These are phyloP conservation scores for Suillia variegata DNA, from an alignment of 2,888 invertebrate genomes.

Conservation along the genomic window DNA sequence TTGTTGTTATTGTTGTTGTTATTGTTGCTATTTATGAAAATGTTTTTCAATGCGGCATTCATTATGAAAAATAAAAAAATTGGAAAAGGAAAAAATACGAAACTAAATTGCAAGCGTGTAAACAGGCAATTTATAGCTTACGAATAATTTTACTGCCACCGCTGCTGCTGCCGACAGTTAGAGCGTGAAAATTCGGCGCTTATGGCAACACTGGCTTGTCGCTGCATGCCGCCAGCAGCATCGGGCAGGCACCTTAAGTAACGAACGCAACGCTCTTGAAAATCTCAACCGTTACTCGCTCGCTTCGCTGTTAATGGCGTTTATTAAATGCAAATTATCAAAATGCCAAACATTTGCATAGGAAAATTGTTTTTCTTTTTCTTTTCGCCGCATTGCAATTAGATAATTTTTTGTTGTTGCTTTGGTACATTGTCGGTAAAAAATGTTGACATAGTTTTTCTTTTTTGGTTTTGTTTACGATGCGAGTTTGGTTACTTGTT, in stretches of 20 bases:
- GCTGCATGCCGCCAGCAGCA: too few relatives aligned
- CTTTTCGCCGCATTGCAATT: not conserved
- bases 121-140: not conserved
- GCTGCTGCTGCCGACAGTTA: not conserved
- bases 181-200: not conserved
- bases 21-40: not conserved
- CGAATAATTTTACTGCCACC: not conserved
- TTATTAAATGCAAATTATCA: slow-evolving; percentile 3
- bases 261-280: not conserved
- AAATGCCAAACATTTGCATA: not conserved
- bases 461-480: too few relatives aligned
- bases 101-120: slow-evolving; percentile 2
- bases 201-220: too few relatives aligned
- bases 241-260: too few relatives aligned
- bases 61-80: not conserved
- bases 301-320: too few relatives aligned
- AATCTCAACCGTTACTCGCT: not conserved
- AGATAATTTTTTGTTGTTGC: not conserved
- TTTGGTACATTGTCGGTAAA: not conserved
- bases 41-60: too few relatives aligned
- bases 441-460: slow-evolving; percentile 1
- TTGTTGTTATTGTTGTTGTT: not conserved
- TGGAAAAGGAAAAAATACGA: not conserved
- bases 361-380: not conserved
- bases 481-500: too few relatives aligned